These are phyloP conservation scores for Talpa occidentalis DNA, from an alignment of 2,113 vertebrate genomes.

Conservation along the genomic window DNA sequence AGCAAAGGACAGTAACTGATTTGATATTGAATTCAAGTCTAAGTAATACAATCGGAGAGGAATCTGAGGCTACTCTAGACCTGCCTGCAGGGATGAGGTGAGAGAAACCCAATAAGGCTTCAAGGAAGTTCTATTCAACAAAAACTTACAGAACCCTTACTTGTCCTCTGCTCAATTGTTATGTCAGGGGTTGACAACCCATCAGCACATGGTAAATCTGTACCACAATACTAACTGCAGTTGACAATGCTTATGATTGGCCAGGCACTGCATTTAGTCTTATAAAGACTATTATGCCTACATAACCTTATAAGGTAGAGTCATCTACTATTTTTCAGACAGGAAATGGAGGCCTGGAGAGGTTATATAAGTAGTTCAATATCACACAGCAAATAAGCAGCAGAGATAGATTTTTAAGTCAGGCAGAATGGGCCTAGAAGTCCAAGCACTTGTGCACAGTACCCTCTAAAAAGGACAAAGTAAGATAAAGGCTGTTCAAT, in stretches of 20 bases:
- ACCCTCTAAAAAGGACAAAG: neutral
- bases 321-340: neutral
- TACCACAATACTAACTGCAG: neutral
- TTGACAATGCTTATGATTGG: neutral
- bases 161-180: neutral
- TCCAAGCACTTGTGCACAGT: neutral
- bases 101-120: neutral
- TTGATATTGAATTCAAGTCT: neutral
- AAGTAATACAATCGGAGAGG: neutral
- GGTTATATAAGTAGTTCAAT: neutral
- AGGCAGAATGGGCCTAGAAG: neutral
- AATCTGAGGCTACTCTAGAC: neutral
- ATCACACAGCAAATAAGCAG: neutral
- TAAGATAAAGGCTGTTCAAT: neutral
- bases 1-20: conserved; percentile 4
- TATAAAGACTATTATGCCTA: neutral
- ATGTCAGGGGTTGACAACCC: neutral
- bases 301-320: no score
- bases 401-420: neutral
- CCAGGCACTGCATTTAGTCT: neutral
- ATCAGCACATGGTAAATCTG: neutral
- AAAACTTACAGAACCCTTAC: neutral
- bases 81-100: neutral
- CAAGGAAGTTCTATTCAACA: conserved; percentile 18
- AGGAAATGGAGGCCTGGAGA: neutral